Evolutionary conservation across 2,888 invertebrate species (phyloP).

Genomic region (Ceriagrion tenellum): DNA sequence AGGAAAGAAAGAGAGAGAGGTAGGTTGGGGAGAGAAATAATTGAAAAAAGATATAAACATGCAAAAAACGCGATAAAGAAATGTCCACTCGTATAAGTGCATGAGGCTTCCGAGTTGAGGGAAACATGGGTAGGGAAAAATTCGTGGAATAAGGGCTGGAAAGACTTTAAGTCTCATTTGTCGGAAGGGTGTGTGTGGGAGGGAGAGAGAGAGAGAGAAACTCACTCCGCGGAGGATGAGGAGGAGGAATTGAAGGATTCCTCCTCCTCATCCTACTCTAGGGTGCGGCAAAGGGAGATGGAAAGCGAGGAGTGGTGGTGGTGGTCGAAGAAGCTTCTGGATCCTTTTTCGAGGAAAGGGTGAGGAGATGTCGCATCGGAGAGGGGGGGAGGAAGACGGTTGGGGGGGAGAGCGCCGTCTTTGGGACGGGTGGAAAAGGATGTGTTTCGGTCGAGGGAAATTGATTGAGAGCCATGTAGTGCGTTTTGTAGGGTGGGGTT

Average conservation of each 20-base stretch:
- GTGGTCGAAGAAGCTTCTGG: background rate
- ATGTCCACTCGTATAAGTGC: conserved; percentile 20
- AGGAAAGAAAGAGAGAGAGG: background rate
- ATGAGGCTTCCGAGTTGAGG: background rate
- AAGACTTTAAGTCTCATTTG: conserved; percentile 17
- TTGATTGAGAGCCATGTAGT: conserved; percentile 50
- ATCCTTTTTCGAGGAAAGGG: conserved; percentile 58
- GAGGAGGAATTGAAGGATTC: background rate
- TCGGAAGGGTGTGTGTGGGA: conserved; percentile 47
- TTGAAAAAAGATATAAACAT: background rate
- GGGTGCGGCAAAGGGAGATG: no score
- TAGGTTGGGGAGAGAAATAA: background rate
- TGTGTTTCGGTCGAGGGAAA: conserved; percentile 37
- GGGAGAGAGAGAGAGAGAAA: no score
- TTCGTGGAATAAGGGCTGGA: background rate
- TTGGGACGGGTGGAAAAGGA: background rate
- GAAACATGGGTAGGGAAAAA: background rate
- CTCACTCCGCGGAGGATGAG: background rate
- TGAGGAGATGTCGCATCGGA: conserved; percentile 36
- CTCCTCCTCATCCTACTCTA: no score
- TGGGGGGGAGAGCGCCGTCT: background rate
- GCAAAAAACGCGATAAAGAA: conserved; percentile 1
- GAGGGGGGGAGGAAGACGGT: background rate
- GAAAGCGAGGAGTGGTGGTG: no score
- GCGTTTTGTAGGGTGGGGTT: conserved; percentile 62